Evolutionary conservation across 2,888 invertebrate species (phyloP), one percentile per base, ranked within the genome.

Genomic region (Phanerotoma sp.): DNA sequence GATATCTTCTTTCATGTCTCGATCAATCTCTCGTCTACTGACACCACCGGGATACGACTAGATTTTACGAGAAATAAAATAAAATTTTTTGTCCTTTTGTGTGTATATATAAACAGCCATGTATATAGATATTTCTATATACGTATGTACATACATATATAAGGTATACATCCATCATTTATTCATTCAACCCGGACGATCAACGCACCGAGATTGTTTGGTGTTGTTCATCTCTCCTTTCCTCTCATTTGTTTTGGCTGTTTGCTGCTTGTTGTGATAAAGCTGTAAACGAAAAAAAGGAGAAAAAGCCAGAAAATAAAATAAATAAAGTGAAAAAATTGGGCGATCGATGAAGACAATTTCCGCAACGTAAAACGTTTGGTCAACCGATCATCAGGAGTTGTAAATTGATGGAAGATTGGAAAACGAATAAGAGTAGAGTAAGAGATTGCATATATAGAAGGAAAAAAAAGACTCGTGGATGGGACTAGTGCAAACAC

Each of bases 401-500:
- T 48, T 16, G 35, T 18, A 20, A 20, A 11, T 38, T 10, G 16
- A 38, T 9, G 38, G 38, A 16, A 38, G 47, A 20, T 47, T 33
- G 10, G n/a, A 4, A n/a, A 37, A 22, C 40, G 33, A 33, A 30
- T 22, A 25, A 25, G 9, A 25, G 40, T 41, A 25, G 16, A 32
- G 21, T 15, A 13, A 32, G n/a, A n/a, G n/a, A 13, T 7, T 20
- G 16, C 21, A 44, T 25, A 33, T 10, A 16, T 10, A 44, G 35
- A 21, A 35, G 35, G 42, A 22, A 30, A 11, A 33, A 5, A 47
- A 18, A 16, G 18, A 16, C 3, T 25, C 9, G 35, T 16, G 32
- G 35, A 49, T n/a, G 20, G n/a, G 18, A 16, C 40, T 28, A 46
- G 49, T 37, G 49, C 37, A 37, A 49, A 47, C 20, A 65, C 83